phyloP scores from a whole-genome alignment of 2,797 vertebrate species.

The Anguilla anguilla region DNA sequence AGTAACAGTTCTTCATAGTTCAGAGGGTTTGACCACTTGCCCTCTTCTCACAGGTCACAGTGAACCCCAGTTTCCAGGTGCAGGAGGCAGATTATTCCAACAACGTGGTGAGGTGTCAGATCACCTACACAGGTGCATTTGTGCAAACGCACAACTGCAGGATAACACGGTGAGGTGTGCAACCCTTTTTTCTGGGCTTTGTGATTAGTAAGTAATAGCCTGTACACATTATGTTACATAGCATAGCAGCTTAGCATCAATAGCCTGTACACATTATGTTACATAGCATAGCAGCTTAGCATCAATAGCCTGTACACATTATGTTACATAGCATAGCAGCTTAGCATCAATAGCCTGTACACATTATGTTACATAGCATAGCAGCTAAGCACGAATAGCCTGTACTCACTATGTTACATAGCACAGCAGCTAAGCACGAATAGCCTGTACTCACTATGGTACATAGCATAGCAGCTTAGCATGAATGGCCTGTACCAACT shows the following conservation, averaged over 20 bases:
- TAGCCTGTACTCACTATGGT: too few relatives aligned
- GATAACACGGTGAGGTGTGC: constrained; percentile 61
- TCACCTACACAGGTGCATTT: constrained; percentile 76
- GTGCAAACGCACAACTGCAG: constrained; percentile 77
- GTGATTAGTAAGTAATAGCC: background rate
- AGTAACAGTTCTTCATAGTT: too few relatives aligned
- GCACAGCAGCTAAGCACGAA: too few relatives aligned
- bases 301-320: too few relatives aligned
- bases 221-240: background rate
- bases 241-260: background rate
- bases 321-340: too few relatives aligned
- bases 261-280: background rate
- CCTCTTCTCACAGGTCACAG: constrained; percentile 67
- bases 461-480: background rate
- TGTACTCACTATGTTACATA: too few relatives aligned
- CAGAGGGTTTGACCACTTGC: background rate
- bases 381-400: background rate
- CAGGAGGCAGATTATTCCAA: constrained; percentile 79
- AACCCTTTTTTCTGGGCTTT: background rate
- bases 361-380: background rate
- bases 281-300: background rate
- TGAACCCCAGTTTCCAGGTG: constrained; percentile 78
- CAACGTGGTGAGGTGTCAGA: constrained; percentile 78
- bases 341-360: too few relatives aligned
- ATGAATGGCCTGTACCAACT: too few relatives aligned